Evolutionary conservation across 1,140 invertebrate species (phyloP), one percentile per base, ranked within the genome.

Genomic region (Cydia pomonella): DNA sequence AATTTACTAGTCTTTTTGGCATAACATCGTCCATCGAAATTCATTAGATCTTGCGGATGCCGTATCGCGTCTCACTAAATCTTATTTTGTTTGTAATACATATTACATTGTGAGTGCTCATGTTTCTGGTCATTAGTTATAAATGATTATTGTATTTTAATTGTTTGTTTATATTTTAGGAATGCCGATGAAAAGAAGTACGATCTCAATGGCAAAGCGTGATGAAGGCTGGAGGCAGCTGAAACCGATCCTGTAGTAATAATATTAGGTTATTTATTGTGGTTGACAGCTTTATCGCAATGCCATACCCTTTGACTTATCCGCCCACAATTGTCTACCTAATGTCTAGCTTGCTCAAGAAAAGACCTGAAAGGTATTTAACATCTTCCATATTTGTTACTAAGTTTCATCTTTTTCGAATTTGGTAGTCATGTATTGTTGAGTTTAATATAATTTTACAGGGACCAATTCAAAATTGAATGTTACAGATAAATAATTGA

Each of bases 121-220:
- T 38, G 44, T 73, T 38, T 69, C 62, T 71, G 38, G 50, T 77
- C 71, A 41, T 71, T 53, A 0, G 59, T 41, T 74, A 53, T 75
- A 64, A 1, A 44, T 77, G 27, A 10, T 12, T 74, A 72, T 29
- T 73, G 21, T 76, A 66, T 72, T 76, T 76, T 78, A 76, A 77
- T 75, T 75, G 75, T 81, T 69, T 84, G 77, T 75, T 59, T 77
- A 77, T 75, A 81, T 91, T 89, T 84, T 91, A 92, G 91, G 88
- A 78, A 92, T 72, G 89, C 87, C 41, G 83, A 86, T 44, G 89
- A 90, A 81, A 92, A 91, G 83, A 92, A 90, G 79, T 91, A 92
- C 79, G 82, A 91, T 74, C 72, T 92, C 79, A 83, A 90, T 76
- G 82, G 81, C 23, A 92, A 90, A 75, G 85, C 82, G 82, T 90